Base-by-base conservation (phyloP, 2,888 invertebrate genomes). In the Coremacera marginata region DNA sequence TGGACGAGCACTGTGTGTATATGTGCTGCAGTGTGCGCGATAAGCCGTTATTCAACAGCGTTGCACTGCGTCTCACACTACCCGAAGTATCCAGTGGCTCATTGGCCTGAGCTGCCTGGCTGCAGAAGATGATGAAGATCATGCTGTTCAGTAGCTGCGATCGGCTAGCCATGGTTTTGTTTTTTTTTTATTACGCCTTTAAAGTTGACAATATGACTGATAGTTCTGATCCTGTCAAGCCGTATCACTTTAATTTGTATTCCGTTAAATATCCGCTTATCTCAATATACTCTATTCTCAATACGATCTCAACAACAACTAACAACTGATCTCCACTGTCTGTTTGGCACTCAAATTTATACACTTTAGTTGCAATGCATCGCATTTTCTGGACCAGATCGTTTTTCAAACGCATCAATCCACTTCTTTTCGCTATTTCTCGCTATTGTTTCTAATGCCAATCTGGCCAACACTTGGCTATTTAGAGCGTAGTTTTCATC, bases 1-100 rank as follows among this genome's bases (percentile, higher is more conserved):
- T 91, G 79, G 90, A 90, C 81, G 92, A 91, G 86, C 94, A 94
- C 85, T 92, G 92, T 27, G 83, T 84, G 76, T 88, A 88, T 3
- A 89, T 84, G 73, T 89, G 89, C n/a, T 85, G 85, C n/a, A 89
- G 77, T 0, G 86, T 87, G 73, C 86, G 86, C 25, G 87, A 78
- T 19, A 89, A 76, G 11, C 87, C 86, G 77, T 84, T 89, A 70
- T 89, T 86, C 14, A 79, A 67, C 9, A 84, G 73, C n/a, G 82
- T 80, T 16, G 84, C 78, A 9, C 65, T 76, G 60, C 82, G 82
- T 52, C 77, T 79, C 51, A 72, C 71, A n/a, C 22, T 3, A 11
- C 37, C 27, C 34, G 52, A 3, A 34, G 7, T n/a, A 9, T 37
- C 27, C 27, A 49, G 27, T 5, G 34, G 22, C 44, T 78, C 14